A percentile compares a stretch with the other conserved stretches of the same genome.
Conservation (phyloP, 2,113 vertebrate genomes). For the Bos javanicus region DNA sequence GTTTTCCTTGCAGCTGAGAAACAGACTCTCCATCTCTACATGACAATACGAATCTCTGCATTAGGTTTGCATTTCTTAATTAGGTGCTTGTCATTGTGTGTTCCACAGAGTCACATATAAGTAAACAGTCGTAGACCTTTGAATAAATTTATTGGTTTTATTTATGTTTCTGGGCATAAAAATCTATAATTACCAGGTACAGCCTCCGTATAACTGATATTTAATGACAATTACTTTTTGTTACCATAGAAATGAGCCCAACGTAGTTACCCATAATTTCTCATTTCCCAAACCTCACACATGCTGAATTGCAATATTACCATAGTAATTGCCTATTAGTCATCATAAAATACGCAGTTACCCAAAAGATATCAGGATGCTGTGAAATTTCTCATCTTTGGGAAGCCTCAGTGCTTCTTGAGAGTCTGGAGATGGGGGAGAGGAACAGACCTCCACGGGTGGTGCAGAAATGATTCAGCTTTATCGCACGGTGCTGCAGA, state of each 20-base stretch:
- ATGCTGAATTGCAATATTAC: conserved; percentile 86
- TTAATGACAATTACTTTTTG: conserved; percentile 89
- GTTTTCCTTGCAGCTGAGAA: conserved; percentile 35
- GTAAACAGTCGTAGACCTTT: conserved; percentile 83
- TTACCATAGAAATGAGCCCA: conserved; percentile 89
- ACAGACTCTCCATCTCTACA: conserved; percentile 56
- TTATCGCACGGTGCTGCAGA: not conserved
- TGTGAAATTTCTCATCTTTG: conserved; percentile 82
- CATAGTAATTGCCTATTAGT: conserved; percentile 90
- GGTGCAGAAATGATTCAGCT: not conserved
- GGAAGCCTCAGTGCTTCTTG: conserved; percentile 66
- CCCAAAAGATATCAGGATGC: conserved; percentile 84
- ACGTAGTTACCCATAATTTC: conserved; percentile 87
- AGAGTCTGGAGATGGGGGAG: not conserved
- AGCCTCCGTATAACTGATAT: conserved; percentile 83
- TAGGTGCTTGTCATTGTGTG: conserved; percentile 79
- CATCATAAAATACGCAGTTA: conserved; percentile 87
- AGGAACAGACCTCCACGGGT: not conserved
- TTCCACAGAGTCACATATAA: conserved; percentile 73
- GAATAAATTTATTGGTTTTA: conserved; percentile 87
- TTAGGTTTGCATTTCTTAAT: conserved; percentile 84
- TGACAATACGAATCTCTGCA: conserved; percentile 72
- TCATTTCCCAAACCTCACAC: conserved; percentile 83
- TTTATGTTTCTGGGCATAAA: conserved; percentile 86
- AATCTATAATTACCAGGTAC: conserved; percentile 88